Evolutionary conservation across 2,888 invertebrate species (phyloP).

Genomic region (Trichogramma dendrolimi): DNA sequence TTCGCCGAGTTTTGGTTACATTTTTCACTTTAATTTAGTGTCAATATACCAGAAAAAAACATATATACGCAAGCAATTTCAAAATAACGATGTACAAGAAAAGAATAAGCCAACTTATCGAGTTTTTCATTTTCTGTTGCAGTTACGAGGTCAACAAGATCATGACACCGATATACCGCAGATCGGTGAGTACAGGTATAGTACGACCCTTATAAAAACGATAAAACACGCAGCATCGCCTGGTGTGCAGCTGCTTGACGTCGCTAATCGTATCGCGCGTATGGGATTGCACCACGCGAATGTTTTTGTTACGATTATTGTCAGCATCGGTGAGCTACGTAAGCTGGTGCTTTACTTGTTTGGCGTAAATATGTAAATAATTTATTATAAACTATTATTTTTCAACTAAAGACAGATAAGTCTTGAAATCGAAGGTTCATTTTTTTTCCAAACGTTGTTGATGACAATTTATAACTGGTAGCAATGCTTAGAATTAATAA

Average conservation of each 20-base stretch:
- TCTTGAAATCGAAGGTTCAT: not conserved
- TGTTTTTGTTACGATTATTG: no score
- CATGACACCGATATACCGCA: conserved; percentile 60
- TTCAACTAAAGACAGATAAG: not conserved
- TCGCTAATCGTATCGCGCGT: not conserved
- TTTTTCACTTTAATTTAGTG: no score
- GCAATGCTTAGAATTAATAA: no score
- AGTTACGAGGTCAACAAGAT: conserved; percentile 60
- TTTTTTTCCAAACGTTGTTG: not conserved
- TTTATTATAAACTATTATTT: not conserved
- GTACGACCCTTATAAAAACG: conserved; percentile 19
- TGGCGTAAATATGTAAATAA: not conserved
- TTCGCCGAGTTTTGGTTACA: no score
- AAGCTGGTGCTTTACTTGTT: no score
- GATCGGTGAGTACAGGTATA: conserved; percentile 55
- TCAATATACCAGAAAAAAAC: no score
- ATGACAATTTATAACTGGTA: no score
- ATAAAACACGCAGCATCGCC: not conserved
- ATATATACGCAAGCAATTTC: no score
- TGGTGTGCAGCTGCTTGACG: conserved; percentile 16
- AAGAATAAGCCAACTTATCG: no score
- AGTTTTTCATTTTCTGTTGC: conserved; percentile 45
- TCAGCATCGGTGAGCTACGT: no score
- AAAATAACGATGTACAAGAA: no score
- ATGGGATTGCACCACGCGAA: no score